Conservation (phyloP, 2,888 invertebrate species). For the Dasypogon diadema region DNA sequence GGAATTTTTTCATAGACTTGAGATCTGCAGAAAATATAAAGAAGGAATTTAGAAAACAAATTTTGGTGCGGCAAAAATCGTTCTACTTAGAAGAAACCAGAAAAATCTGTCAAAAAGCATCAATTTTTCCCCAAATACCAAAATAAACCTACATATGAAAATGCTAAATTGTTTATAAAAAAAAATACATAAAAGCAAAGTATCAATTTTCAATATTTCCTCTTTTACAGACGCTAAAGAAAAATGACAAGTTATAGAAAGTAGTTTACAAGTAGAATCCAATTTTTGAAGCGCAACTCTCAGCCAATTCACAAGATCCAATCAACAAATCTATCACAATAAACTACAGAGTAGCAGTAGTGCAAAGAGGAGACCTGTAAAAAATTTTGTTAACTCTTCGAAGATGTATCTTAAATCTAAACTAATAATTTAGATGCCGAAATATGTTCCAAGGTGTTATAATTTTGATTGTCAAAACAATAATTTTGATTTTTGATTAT, state of each 20-base stretch:
- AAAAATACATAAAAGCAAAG: not conserved
- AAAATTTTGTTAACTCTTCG: conserved; percentile 64
- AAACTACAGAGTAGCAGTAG: conserved; percentile 68
- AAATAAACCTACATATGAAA: conserved; percentile 18
- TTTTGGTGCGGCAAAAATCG: conserved; percentile 50
- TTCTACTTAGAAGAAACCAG: conserved; percentile 36
- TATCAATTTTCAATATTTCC: not conserved
- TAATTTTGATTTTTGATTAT: conserved; percentile 38
- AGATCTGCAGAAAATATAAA: conserved; percentile 30
- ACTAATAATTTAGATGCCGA: not conserved
- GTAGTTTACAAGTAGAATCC: conserved; percentile 41
- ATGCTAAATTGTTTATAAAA: not conserved
- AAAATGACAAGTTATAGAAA: conserved; percentile 2
- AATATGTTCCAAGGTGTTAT: conserved; percentile 36
- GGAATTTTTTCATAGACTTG: not conserved
- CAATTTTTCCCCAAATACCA: conserved; percentile 31
- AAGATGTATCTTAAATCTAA: conserved; percentile 23
- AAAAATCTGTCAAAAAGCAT: conserved; percentile 32
- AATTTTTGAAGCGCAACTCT: conserved; percentile 47
- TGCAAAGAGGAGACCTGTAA: conserved; percentile 93
- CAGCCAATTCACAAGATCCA: conserved; percentile 49
- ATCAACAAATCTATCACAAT: conserved; percentile 36
- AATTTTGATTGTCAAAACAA: conserved; percentile 42
- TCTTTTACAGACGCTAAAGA: not conserved
- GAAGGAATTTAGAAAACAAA: conserved; percentile 46